Evolutionary conservation across 2,113 vertebrate genomes (phyloP), one percentile per base, ranked within the genome.

Genomic region (Grammomys dolichurus): DNA sequence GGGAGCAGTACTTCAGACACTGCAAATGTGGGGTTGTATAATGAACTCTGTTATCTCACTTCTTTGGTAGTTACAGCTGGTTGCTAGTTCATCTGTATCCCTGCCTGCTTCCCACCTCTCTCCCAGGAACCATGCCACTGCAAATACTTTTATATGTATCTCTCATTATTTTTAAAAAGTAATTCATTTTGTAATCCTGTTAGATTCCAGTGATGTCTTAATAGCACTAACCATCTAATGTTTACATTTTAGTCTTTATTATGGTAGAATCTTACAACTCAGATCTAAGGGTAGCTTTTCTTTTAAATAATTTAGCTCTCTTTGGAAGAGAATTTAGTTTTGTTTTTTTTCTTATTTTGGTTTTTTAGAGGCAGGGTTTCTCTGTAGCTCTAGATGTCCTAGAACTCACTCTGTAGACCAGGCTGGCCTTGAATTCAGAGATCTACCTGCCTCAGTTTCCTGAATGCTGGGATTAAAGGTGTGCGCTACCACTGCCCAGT

Each of bases 271-370:
- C 90, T 87, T 48, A 24, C 87, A 91, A 78, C 22, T 92, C 26
- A 48, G 16, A 60, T 87, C 5, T 95, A 87, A 84, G 17, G 11
- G 31, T 48, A 43, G 63, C 67, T 78, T 92, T 60, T 58, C 36
- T 95, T 96, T 93, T 72, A 94, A 89, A 33, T 94, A 48, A 86
- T 80, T 92, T 87, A 93, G 31, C 7, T 72, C 2, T 91, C 36
- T 88, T 70, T 80, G 46, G 36, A 82, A 82, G 16, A 70, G 28
- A 54, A 26, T 54, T 73, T 54, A 48, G 33, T 5, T 28, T 56
- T 26, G 12, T 51, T 19, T 46, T 14, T 48, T 77, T 36, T 22
- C 9, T 80, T 56, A 5, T 56, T 80, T 58, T 58, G 10, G 56
- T 40, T 84, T 56, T 56, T 63, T 84, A 10, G 13, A 84, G 56